phyloP scores from a whole-genome alignment of 2,888 invertebrate genomes.

The Mesoligia furuncula region DNA sequence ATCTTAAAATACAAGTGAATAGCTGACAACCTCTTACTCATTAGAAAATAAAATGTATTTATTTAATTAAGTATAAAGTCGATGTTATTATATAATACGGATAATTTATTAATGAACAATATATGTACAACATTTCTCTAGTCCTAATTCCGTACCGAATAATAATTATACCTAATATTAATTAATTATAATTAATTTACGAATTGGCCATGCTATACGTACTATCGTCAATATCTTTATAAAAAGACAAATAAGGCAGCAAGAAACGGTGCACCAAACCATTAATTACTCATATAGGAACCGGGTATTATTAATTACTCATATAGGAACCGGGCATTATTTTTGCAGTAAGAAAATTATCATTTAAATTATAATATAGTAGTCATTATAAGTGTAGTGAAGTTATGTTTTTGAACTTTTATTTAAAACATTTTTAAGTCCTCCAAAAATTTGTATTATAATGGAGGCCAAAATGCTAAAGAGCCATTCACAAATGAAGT shows the following conservation, averaged over 20 bases:
- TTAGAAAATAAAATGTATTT: not conserved
- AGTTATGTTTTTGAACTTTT: not conserved
- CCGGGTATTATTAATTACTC: not conserved
- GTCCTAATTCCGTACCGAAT: not conserved
- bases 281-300: not conserved
- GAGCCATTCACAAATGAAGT: not conserved
- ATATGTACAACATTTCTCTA: not conserved
- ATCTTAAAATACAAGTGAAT: not conserved
- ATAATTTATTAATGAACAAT: not conserved
- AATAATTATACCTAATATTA: not conserved
- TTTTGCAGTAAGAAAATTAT: not conserved
- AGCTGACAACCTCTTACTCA: conserved; percentile 27
- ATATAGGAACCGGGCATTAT: not conserved
- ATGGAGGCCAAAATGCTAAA: not conserved
- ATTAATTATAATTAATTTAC: no score
- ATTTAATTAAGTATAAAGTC: not conserved
- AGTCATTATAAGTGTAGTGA: not conserved
- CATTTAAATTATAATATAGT: not conserved
- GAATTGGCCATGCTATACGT: no score
- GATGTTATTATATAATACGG: not conserved
- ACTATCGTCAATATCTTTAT: no score
- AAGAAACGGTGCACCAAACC: not conserved
- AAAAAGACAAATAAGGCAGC: no score
- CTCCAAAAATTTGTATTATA: not conserved
- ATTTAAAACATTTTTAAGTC: conserved; percentile 9